These are phyloP conservation scores for Epistrophe grossulariae DNA, from an alignment of 2,888 invertebrate genomes.

Conservation along the genomic window DNA sequence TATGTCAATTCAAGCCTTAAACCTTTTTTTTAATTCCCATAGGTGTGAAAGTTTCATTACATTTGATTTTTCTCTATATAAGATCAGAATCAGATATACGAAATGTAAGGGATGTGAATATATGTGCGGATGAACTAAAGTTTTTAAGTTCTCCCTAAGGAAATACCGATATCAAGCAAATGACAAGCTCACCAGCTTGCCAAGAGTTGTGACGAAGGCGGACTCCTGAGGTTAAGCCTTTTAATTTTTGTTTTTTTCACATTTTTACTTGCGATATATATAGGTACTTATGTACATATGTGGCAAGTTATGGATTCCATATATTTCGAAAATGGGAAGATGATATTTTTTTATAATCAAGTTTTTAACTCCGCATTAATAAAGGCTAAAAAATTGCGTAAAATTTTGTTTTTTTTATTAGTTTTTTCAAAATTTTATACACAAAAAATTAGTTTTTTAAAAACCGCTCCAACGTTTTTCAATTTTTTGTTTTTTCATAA, in stretches of 20 bases:
- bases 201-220: slow-evolving; percentile 24
- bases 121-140: background rate
- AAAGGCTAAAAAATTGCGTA: too few relatives aligned
- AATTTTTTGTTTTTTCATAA: too few relatives aligned
- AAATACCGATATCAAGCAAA: slow-evolving; percentile 22
- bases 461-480: too few relatives aligned
- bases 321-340: too few relatives aligned
- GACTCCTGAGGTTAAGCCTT: slow-evolving; percentile 4
- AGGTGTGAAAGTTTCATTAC: background rate
- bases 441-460: too few relatives aligned
- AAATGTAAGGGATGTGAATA: background rate
- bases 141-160: background rate
- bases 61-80: background rate
- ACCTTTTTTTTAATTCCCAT: background rate
- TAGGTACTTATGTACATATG: too few relatives aligned
- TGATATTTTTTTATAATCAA: too few relatives aligned
- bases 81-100: background rate
- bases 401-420: too few relatives aligned
- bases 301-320: too few relatives aligned
- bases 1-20: slow-evolving; percentile 19
- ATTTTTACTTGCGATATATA: too few relatives aligned
- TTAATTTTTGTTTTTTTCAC: background rate
- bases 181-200: background rate
- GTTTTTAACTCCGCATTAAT: too few relatives aligned
- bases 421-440: too few relatives aligned